These are phyloP conservation scores for Lithobates pipiens DNA, from an alignment of 2,797 vertebrate genomes.

Conservation along the genomic window DNA sequence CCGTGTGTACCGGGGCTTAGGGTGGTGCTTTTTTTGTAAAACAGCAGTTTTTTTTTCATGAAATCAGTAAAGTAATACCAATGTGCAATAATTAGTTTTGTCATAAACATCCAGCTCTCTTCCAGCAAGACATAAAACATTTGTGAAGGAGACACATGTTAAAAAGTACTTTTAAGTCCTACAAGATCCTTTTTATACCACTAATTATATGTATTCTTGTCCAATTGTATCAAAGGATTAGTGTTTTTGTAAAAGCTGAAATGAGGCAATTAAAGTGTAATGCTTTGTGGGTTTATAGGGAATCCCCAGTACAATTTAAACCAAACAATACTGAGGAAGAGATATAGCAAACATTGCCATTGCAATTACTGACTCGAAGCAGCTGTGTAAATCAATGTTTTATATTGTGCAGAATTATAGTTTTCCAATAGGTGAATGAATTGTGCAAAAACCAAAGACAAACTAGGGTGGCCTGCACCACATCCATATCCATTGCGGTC, in stretches of 20 bases:
- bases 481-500: neutral
- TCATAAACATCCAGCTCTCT: neutral
- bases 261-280: slow-evolving; percentile 32
- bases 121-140: slow-evolving; percentile 26
- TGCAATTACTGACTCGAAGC: neutral
- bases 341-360: neutral
- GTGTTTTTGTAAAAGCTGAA: slow-evolving; percentile 14
- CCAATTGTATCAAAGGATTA: slow-evolving; percentile 21
- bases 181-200: slow-evolving; percentile 5
- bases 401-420: neutral
- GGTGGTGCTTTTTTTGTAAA: slow-evolving; percentile 32
- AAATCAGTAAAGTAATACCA: neutral
- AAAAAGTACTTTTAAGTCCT: slow-evolving; percentile 5
- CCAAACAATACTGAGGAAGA: neutral
- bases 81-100: slow-evolving; percentile 8
- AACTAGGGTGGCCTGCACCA: too few relatives aligned
- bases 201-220: neutral
- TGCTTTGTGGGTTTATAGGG: slow-evolving; percentile 2
- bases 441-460: neutral
- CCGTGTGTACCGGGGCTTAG: too few relatives aligned
- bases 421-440: neutral
- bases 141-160: neutral
- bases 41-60: slow-evolving; percentile 24
- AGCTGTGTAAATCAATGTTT: neutral
- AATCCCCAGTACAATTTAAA: slow-evolving; percentile 20